Base-by-base conservation (phyloP, 2,797 vertebrate species). In the Hypotaenidia okinawae region DNA sequence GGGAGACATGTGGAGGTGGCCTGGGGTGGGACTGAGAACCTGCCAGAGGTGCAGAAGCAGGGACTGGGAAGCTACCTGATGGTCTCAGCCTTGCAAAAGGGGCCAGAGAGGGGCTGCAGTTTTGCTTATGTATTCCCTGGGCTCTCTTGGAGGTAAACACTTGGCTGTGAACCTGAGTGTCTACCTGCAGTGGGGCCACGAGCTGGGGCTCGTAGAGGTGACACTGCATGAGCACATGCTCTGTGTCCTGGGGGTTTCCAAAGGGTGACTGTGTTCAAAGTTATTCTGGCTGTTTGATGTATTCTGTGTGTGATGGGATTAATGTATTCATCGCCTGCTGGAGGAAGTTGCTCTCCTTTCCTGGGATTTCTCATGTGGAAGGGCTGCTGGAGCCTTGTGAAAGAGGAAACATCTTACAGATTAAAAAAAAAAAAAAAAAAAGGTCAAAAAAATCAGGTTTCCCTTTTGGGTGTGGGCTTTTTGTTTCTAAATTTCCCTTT, bases 331-430 rank as follows among this genome's bases (percentile, higher is more conserved):
- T 62, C 0, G 10, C 80, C 72, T 72, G n/a, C 63, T 79, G 87
- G 66, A 94, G 88, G 93, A 97, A 97, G 84, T 72, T 3, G 1
- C 39, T 88, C 83, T 92, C 61, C 63, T 94, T 92, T 72, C 74
- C 93, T 91, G 93, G 92, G 90, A 59, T 93, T 95, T 88, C 87
- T 89, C 90, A 55, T 77, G 76, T 79, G 77, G 84, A 94, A 69
- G 72, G 75, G 80, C 77, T 77, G 59, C 57, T 74, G 83, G 63
- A 83, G 52, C 72, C 22, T 58, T 90, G 88, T 85, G 68, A 96
- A 92, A 79, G 70, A 87, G 94, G 95, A 95, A 95, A 79, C 35
- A 35, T 77, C 59, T 83, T 77, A 69, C 52, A 92, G 87, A 95
- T 84, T 47, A 91, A 89, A 72, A 85, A 84, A 66, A 72, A 85